Conservation (phyloP, 2,888 invertebrate genomes). For the Agrotis segetum region DNA sequence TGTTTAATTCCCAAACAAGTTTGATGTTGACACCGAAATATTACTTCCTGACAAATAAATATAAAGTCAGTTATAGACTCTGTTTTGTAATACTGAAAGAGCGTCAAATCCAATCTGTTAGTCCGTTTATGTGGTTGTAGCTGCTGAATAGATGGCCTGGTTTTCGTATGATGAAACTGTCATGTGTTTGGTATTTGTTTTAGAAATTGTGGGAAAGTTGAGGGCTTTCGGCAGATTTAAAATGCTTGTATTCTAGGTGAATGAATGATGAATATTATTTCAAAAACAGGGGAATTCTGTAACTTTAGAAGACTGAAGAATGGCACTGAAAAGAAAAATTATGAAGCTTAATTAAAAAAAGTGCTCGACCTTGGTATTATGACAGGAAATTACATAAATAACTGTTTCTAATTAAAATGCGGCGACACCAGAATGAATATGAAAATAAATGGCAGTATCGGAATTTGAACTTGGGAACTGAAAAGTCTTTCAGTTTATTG, state of each 20-base stretch:
- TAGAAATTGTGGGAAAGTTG: constrained; percentile 22
- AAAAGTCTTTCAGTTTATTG: too few relatives aligned
- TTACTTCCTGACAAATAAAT: constrained; percentile 70
- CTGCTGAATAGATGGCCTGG: constrained; percentile 18
- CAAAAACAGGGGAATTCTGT: too few relatives aligned
- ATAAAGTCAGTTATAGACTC: constrained; percentile 16
- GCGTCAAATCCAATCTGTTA: constrained; percentile 42
- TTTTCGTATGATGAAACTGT: constrained; percentile 32
- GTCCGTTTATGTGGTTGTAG: constrained; percentile 29
- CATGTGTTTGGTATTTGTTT: constrained; percentile 16
- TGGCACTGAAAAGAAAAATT: neutral
- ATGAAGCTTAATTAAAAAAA: neutral
- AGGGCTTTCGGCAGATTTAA: constrained; percentile 17
- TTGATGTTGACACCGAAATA: constrained; percentile 74
- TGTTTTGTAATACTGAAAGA: constrained; percentile 49
- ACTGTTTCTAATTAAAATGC: neutral
- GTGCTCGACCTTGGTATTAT: neutral
- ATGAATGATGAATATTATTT: neutral
- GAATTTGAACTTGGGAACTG: neutral
- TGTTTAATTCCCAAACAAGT: constrained; percentile 70
- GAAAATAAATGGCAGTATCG: neutral
- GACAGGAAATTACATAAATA: neutral
- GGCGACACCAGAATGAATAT: neutral
- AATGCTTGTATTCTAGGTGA: neutral
- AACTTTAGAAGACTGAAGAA: neutral